phyloP scores from a whole-genome alignment of 2,797 vertebrate species.

The Loriculus beryllinus region DNA sequence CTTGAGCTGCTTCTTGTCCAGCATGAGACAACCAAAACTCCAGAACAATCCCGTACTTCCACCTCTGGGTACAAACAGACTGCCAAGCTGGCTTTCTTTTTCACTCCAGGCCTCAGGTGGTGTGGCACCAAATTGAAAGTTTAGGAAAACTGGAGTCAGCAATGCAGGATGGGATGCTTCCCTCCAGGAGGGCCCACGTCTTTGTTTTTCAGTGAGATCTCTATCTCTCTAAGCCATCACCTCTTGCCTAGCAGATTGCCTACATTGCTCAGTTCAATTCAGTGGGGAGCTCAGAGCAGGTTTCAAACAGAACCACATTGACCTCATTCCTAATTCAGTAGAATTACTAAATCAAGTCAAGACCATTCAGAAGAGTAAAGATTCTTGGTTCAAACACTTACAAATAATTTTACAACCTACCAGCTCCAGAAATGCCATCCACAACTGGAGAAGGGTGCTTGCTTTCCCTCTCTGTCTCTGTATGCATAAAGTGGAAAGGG shows the following conservation, averaged over 20 bases:
- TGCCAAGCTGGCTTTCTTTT: background rate
- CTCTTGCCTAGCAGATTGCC: background rate
- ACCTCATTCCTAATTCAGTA: background rate
- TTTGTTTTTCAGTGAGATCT: background rate
- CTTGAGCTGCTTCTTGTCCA: background rate
- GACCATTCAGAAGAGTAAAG: background rate
- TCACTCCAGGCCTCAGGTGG: background rate
- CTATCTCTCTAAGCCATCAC: background rate
- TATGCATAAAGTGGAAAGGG: background rate
- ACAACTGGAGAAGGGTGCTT: background rate
- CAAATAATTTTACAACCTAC: background rate
- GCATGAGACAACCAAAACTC: background rate
- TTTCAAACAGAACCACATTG: background rate
- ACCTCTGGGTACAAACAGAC: background rate
- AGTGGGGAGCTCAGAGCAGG: background rate
- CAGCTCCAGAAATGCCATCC: background rate
- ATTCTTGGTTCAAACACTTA: background rate
- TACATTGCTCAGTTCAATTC: background rate
- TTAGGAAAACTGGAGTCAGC: background rate
- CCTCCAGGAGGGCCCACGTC: accelerated
- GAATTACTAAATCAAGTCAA: background rate
- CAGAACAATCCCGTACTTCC: background rate
- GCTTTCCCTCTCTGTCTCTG: background rate
- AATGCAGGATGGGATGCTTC: background rate
- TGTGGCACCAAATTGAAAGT: accelerated